These are phyloP conservation scores for Liparis tanakae DNA, from an alignment of 2,797 vertebrate species.

Conservation along the genomic window DNA sequence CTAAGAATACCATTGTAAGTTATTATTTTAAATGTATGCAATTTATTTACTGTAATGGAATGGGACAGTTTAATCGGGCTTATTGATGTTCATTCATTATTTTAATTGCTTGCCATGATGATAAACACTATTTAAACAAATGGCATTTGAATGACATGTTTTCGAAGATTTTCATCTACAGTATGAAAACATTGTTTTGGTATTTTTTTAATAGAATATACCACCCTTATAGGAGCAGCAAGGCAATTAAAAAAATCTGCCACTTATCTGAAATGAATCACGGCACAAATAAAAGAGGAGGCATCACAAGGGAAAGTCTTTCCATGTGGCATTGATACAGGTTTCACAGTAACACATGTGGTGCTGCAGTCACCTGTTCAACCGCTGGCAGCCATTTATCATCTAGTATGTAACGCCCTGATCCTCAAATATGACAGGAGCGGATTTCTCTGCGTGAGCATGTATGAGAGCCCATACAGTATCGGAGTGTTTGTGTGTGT, in stretches of 20 bases:
- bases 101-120: background rate
- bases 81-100: background rate
- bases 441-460: constrained; percentile 19
- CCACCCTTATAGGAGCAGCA: background rate
- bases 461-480: constrained; percentile 15
- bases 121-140: background rate
- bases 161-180: background rate
- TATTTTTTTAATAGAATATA: background rate
- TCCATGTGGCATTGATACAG: constrained; percentile 41
- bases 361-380: constrained; percentile 45
- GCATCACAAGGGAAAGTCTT: constrained; percentile 58
- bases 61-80: constrained; percentile 1
- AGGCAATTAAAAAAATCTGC: constrained; percentile 20
- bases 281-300: constrained; percentile 38
- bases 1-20: background rate
- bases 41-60: background rate
- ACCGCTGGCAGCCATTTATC: constrained; percentile 37
- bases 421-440: constrained; percentile 45
- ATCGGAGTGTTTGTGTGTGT: constrained; percentile 2
- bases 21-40: background rate
- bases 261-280: constrained; percentile 58
- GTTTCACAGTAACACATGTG: constrained; percentile 41
- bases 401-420: constrained; percentile 36
- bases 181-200: background rate
- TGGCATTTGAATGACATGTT: background rate